A percentile compares a stretch with the other conserved stretches of the same genome.
Conservation (phyloP, 2,888 invertebrate genomes). For the Eupithecia centaureata region DNA sequence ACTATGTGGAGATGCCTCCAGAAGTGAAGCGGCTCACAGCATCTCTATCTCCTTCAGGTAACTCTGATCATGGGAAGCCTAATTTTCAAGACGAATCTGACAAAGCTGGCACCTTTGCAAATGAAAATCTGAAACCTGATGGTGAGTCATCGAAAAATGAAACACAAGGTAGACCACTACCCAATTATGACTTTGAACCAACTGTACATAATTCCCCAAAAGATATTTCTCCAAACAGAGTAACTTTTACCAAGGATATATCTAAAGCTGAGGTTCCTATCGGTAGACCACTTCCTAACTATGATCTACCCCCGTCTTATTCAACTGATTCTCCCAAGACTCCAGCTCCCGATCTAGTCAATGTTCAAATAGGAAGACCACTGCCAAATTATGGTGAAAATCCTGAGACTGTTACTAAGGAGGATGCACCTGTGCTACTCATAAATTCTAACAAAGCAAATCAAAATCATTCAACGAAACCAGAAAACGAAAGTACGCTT, state of each 20-base stretch:
- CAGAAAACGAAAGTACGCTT: constrained; percentile 6
- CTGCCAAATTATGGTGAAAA: constrained; percentile 1
- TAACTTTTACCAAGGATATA: constrained; percentile 13
- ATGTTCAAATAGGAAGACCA: constrained; percentile 7
- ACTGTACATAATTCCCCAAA: constrained; percentile 1
- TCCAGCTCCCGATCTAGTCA: neutral
- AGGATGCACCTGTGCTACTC: neutral
- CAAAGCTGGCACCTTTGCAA: neutral
- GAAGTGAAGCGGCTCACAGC: constrained; percentile 57
- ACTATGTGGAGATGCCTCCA: constrained; percentile 75
- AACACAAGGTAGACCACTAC: constrained; percentile 17
- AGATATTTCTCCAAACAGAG: constrained; percentile 5
- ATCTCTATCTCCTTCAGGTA: constrained; percentile 21
- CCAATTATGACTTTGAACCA: constrained; percentile 18
- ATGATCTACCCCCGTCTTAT: constrained; percentile 12
- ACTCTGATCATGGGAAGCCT: constrained; percentile 13
- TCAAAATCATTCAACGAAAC: neutral
- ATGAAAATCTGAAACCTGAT: neutral
- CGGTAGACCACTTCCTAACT: constrained; percentile 19
- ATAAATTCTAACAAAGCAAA: neutral
- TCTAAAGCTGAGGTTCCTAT: constrained; percentile 6
- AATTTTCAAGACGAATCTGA: constrained; percentile 11
- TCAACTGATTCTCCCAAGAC: neutral
- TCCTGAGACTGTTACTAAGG: neutral
- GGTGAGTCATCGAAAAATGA: neutral